Percentiles rank a stretch among this genome's conserved stretches.
Evolutionary conservation across 2,797 vertebrate genomes (phyloP).

Genomic region (Ambastaia sidthimunki): DNA sequence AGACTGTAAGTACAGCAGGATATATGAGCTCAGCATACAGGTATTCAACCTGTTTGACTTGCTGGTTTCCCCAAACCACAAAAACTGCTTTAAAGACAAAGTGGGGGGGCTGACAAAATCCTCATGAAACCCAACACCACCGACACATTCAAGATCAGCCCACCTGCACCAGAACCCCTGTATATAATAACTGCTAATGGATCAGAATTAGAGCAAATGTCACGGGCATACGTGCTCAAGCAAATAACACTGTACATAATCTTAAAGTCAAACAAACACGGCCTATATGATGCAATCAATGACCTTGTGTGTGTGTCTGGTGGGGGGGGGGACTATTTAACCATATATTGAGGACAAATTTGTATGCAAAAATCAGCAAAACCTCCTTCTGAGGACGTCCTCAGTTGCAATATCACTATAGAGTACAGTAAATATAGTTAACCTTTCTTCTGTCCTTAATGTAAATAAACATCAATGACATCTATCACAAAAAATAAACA

Average conservation of each 20-base stretch:
- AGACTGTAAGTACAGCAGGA: too few species aligned
- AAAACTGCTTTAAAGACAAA: background rate
- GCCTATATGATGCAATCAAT: background rate
- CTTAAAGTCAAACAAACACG: background rate
- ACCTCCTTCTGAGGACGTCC: too few species aligned
- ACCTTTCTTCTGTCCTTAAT: too few species aligned
- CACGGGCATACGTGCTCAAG: background rate
- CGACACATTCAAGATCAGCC: background rate
- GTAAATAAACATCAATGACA: background rate
- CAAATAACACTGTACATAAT: background rate
- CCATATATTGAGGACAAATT: too few species aligned
- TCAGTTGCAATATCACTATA: too few species aligned
- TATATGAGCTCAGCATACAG: background rate
- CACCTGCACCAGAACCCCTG: too few species aligned
- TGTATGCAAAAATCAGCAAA: too few species aligned
- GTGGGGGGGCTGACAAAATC: background rate
- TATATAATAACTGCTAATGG: background rate
- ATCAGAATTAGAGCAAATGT: slow-evolving; percentile 35
- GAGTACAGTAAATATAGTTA: too few species aligned
- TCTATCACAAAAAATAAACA: background rate
- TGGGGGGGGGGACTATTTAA: too few species aligned
- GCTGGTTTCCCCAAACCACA: slow-evolving; percentile 10
- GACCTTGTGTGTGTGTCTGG: background rate
- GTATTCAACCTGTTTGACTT: slow-evolving; percentile 9
- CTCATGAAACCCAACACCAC: background rate